These are phyloP conservation scores for Brachyptera risi DNA, from an alignment of 2,888 invertebrate genomes.

Conservation along the genomic window DNA sequence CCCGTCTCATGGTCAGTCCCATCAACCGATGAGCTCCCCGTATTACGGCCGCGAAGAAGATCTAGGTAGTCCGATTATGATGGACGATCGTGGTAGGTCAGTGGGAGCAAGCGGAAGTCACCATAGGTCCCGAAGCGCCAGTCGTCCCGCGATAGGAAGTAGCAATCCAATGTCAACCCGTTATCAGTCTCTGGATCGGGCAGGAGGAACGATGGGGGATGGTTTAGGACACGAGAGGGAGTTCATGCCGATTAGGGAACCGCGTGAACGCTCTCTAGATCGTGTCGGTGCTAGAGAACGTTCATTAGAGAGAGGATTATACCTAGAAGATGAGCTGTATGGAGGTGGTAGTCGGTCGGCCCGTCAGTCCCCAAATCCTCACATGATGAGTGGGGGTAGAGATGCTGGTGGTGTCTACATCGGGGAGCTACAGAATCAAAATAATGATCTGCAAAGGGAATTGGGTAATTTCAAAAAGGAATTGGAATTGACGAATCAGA, in stretches of 20 bases:
- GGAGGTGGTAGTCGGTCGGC: conserved; percentile 54
- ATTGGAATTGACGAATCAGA: conserved; percentile 93
- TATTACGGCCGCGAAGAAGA: conserved; percentile 63
- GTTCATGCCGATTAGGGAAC: conserved; percentile 79
- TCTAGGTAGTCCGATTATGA: conserved; percentile 80
- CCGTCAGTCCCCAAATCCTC: conserved; percentile 66
- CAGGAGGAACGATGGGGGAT: conserved; percentile 54
- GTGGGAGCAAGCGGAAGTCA: conserved; percentile 62
- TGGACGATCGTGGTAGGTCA: conserved; percentile 64
- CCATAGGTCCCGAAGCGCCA: conserved; percentile 76
- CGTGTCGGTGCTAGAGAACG: conserved; percentile 57
- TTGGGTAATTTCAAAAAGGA: conserved; percentile 88
- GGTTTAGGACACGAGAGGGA: conserved; percentile 73
- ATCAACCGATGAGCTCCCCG: conserved; percentile 54
- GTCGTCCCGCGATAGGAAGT: conserved; percentile 58
- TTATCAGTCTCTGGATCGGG: conserved; percentile 70
- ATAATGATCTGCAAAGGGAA: conserved; percentile 91
- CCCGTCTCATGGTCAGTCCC: conserved; percentile 42
- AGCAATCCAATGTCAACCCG: conserved; percentile 47
- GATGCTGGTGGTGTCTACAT: conserved; percentile 62
- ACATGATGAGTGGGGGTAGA: conserved; percentile 38
- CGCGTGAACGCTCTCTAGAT: conserved; percentile 63
- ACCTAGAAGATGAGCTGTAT: conserved; percentile 67
- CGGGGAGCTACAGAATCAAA: conserved; percentile 88
- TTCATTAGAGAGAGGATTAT: conserved; percentile 63